Conservation (phyloP, 2,113 vertebrate genomes). For the Caretta caretta region DNA sequence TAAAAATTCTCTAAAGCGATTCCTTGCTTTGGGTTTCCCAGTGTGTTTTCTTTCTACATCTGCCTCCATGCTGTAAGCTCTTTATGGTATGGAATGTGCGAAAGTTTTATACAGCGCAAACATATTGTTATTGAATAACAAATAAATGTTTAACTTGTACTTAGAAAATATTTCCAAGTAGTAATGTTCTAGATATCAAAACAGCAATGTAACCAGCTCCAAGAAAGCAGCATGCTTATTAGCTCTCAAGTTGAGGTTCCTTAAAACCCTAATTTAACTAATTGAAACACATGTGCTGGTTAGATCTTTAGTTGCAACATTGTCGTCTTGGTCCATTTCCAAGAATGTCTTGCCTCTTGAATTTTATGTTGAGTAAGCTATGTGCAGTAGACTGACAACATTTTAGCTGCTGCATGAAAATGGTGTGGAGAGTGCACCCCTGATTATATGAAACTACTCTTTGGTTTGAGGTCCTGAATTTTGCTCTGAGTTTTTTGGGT, state of each 20-base stretch:
- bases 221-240: not conserved
- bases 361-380: not conserved
- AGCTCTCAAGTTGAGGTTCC: not conserved
- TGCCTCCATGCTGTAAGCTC: not conserved
- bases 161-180: not conserved
- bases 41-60: not conserved
- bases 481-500: not conserved
- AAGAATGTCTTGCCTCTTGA: not conserved
- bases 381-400: not conserved
- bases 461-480: not conserved
- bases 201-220: not conserved
- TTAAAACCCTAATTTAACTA: conserved; percentile 7
- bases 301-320: not conserved
- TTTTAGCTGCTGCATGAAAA: not conserved
- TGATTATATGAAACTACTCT: not conserved
- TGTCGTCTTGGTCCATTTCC: not conserved
- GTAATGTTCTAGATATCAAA: not conserved
- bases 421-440: not conserved
- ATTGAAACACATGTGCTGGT: not conserved
- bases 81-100: fast-evolving
- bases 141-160: not conserved
- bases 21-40: not conserved
- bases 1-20: not conserved
- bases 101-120: not conserved
- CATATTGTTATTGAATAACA: not conserved